These are phyloP conservation scores for Eurosta solidaginis DNA, from an alignment of 1,140 invertebrate species.

Conservation along the genomic window DNA sequence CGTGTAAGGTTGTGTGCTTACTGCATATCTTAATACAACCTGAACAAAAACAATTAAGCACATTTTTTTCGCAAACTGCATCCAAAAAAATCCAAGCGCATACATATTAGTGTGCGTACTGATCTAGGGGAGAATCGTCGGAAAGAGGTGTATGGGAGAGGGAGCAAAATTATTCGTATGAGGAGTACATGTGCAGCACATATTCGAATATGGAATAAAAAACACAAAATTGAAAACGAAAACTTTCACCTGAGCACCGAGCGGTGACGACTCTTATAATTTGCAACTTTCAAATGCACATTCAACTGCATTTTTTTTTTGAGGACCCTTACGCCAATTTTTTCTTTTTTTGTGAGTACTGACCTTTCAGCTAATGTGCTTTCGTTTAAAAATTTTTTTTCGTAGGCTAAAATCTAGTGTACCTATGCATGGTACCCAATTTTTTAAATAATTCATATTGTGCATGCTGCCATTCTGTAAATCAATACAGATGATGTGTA, in stretches of 20 bases:
- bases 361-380: not conserved
- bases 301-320: conserved; percentile 14
- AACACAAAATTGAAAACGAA: conserved; percentile 4
- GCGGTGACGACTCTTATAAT: conserved; percentile 23
- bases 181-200: not conserved
- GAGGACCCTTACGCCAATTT: not conserved
- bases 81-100: not conserved
- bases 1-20: not conserved
- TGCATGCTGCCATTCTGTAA: no score
- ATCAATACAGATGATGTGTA: no score
- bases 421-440: not conserved
- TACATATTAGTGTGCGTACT: not conserved
- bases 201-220: not conserved
- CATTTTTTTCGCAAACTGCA: not conserved
- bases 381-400: not conserved
- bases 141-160: not conserved
- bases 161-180: not conserved
- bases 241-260: conserved; percentile 19
- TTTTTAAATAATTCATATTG: no score
- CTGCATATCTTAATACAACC: not conserved
- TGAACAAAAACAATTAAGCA: conserved; percentile 14
- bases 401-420: not conserved
- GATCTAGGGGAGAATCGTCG: not conserved
- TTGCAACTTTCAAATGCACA: conserved; percentile 26
- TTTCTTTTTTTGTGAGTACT: not conserved